phyloP scores from a whole-genome alignment of 2,888 invertebrate genomes.

The Choreutis nemorana region DNA sequence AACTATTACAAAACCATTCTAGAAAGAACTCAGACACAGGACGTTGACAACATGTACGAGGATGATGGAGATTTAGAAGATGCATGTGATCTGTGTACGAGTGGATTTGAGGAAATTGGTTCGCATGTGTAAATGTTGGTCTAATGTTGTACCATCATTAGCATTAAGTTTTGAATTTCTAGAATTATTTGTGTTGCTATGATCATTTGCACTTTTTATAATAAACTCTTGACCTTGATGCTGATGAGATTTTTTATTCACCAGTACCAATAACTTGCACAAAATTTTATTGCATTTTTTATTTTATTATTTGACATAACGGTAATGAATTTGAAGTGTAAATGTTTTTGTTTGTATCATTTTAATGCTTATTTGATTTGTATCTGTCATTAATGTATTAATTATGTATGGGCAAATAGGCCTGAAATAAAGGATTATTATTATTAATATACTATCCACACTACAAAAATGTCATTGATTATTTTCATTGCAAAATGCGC shows the following conservation, averaged over 20 bases:
- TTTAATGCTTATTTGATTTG: no score
- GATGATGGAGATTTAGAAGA: slow-evolving; percentile 8
- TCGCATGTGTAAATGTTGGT: slow-evolving; percentile 5
- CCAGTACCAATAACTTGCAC: not conserved
- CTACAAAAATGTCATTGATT: not conserved
- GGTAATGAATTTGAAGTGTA: not conserved
- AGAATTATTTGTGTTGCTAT: not conserved
- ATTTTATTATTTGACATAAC: not conserved
- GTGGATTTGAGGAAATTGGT: slow-evolving; percentile 9
- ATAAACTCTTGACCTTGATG: no score
- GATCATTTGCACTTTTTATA: no score
- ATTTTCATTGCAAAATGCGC: not conserved
- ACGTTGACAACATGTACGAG: slow-evolving; percentile 7
- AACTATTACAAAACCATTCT: slow-evolving; percentile 8
- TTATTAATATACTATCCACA: not conserved
- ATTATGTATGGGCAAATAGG: no score
- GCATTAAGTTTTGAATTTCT: not conserved
- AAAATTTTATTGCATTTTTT: not conserved
- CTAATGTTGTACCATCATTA: no score
- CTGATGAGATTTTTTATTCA: not conserved
- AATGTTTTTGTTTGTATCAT: no score
- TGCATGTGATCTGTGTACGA: slow-evolving; percentile 8
- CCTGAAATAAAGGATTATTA: no score
- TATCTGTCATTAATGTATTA: no score
- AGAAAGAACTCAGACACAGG: slow-evolving; percentile 5